These are phyloP conservation scores for Coptotermes formosanus DNA, from an alignment of 1,140 invertebrate genomes.

Conservation along the genomic window DNA sequence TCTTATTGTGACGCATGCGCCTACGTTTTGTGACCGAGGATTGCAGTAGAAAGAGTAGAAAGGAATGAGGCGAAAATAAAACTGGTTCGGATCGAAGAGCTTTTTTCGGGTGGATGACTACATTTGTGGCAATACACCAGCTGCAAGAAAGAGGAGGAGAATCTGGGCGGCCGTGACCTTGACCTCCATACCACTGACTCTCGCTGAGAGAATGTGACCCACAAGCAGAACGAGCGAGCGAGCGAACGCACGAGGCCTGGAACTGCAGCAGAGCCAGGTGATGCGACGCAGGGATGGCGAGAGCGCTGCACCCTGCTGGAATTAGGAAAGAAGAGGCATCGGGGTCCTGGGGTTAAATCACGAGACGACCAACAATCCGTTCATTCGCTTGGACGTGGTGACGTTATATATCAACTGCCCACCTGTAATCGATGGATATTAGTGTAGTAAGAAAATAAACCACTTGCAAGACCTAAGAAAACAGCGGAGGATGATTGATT, in stretches of 20 bases:
- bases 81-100: background rate
- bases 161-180: background rate
- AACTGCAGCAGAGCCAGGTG: background rate
- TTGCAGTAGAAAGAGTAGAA: background rate
- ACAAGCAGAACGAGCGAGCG: background rate
- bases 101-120: background rate
- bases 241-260: background rate
- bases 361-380: too few relatives aligned
- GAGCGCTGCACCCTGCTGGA: too few relatives aligned
- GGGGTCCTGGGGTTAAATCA: too few relatives aligned
- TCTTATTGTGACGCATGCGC: background rate
- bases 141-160: background rate
- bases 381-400: too few relatives aligned
- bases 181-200: constrained; percentile 8
- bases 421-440: too few relatives aligned
- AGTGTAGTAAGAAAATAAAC: too few relatives aligned
- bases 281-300: background rate
- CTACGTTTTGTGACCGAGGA: background rate
- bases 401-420: too few relatives aligned
- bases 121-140: background rate
- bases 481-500: too few relatives aligned
- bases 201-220: background rate
- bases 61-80: background rate
- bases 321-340: too few relatives aligned
- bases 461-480: too few relatives aligned